Evolutionary conservation across 2,888 invertebrate species (phyloP).

Genomic region (Sabellastarte sp.): DNA sequence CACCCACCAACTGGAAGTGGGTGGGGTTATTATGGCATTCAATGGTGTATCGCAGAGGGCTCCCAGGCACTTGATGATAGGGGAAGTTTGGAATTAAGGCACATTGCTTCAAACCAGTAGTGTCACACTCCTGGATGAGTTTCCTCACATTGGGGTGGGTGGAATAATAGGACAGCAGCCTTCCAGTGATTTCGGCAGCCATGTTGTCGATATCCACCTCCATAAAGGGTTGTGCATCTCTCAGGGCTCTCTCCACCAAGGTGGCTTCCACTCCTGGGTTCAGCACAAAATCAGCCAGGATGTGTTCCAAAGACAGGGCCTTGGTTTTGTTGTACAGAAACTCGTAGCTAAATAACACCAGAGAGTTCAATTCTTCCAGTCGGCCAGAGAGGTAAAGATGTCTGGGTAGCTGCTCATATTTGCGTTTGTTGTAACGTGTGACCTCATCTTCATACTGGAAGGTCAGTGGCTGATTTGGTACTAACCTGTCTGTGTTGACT

Average conservation of each 20-base stretch:
- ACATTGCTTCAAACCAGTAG: slow-evolving; percentile 44
- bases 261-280: slow-evolving; percentile 48
- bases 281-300: slow-evolving; percentile 50
- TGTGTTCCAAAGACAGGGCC: slow-evolving; percentile 50
- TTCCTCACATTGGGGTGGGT: slow-evolving; percentile 46
- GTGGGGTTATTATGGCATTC: slow-evolving; percentile 26
- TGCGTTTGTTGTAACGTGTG: slow-evolving; percentile 49
- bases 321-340: slow-evolving; percentile 56
- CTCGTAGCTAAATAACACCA: slow-evolving; percentile 55
- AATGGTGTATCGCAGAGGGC: slow-evolving; percentile 46
- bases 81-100: slow-evolving; percentile 53
- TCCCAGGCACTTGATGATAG: slow-evolving; percentile 50
- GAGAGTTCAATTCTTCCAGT: slow-evolving; percentile 45
- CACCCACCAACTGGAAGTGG: slow-evolving; percentile 34
- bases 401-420: slow-evolving; percentile 53
- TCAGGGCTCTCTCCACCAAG: slow-evolving; percentile 47
- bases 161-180: slow-evolving; percentile 51
- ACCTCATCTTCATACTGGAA: slow-evolving; percentile 29
- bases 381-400: slow-evolving; percentile 51
- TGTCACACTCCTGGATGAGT: slow-evolving; percentile 52
- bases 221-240: slow-evolving; percentile 44
- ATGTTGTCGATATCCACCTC: slow-evolving; percentile 46
- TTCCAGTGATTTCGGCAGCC: slow-evolving; percentile 53
- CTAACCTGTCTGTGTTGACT: slow-evolving; percentile 38
- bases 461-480: slow-evolving; percentile 46